These are phyloP conservation scores for Danaus chrysippus DNA, from an alignment of 2,888 invertebrate genomes.

Conservation along the genomic window DNA sequence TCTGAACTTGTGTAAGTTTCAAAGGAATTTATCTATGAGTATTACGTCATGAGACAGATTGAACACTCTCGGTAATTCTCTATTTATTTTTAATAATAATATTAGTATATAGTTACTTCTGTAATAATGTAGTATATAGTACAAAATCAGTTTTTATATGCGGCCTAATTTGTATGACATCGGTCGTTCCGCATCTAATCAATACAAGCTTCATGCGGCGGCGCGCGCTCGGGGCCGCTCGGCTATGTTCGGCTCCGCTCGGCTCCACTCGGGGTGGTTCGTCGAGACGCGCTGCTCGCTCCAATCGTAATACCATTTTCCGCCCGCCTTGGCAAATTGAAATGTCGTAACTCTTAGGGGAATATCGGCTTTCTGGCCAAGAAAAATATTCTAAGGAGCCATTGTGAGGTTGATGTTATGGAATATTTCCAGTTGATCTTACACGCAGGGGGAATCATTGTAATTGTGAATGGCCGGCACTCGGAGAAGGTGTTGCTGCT, in stretches of 20 bases:
- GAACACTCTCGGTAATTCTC: too few species aligned
- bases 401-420: constrained; percentile 75
- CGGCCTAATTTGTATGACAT: constrained; percentile 79
- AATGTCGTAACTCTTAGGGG: constrained; percentile 80
- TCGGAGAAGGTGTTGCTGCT: constrained; percentile 44
- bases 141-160: constrained; percentile 64
- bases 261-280: constrained; percentile 46
- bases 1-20: background rate
- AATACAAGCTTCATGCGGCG: constrained; percentile 73
- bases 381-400: constrained; percentile 76
- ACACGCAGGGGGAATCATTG: constrained; percentile 59
- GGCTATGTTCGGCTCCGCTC: constrained; percentile 52
- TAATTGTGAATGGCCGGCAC: constrained; percentile 64
- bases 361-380: constrained; percentile 79
- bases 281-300: constrained; percentile 69
- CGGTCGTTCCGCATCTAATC: constrained; percentile 79
- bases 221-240: constrained; percentile 53
- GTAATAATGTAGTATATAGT: constrained; percentile 1
- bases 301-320: constrained; percentile 80
- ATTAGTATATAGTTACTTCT: background rate
- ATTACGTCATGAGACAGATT: too few species aligned
- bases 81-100: background rate
- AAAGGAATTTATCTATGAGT: too few species aligned
- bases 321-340: constrained; percentile 81
- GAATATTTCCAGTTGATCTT: constrained; percentile 75